Conservation (phyloP, 2,888 invertebrate species). For the Nysson spinosus region DNA sequence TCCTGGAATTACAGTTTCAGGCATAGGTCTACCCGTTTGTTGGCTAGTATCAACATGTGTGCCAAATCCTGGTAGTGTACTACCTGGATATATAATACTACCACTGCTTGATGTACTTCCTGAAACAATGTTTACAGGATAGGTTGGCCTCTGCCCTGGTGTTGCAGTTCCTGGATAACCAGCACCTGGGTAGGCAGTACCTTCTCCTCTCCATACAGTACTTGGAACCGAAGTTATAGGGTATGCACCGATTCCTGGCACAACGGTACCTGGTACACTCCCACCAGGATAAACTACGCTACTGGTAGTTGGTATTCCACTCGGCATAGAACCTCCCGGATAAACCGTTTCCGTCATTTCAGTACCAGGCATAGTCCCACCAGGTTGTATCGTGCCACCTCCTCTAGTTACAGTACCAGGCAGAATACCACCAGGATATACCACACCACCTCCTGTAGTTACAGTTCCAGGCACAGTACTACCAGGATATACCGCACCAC, state of each 20-base stretch:
- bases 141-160: neutral
- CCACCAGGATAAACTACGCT: slow-evolving; percentile 33
- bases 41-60: too few species aligned
- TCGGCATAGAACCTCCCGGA: neutral
- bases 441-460: slow-evolving; percentile 25
- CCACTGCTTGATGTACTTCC: slow-evolving; percentile 11
- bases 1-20: too few species aligned
- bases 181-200: slow-evolving; percentile 36
- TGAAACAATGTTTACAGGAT: slow-evolving; percentile 38
- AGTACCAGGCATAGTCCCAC: slow-evolving; percentile 27
- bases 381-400: slow-evolving; percentile 35
- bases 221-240: too few species aligned
- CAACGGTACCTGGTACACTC: slow-evolving; percentile 2
- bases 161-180: slow-evolving; percentile 2
- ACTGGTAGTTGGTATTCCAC: slow-evolving; percentile 24
- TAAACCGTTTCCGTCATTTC: slow-evolving; percentile 2
- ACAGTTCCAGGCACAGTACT: slow-evolving; percentile 26
- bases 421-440: slow-evolving; percentile 35
- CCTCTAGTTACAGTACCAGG: slow-evolving; percentile 28
- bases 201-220: too few species aligned
- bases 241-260: too few species aligned
- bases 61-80: too few species aligned
- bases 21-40: too few species aligned
- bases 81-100: neutral
- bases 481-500: slow-evolving; percentile 20